Evolutionary conservation across 2,888 invertebrate genomes (phyloP).

Genomic region (Drosophila mimetica): DNA sequence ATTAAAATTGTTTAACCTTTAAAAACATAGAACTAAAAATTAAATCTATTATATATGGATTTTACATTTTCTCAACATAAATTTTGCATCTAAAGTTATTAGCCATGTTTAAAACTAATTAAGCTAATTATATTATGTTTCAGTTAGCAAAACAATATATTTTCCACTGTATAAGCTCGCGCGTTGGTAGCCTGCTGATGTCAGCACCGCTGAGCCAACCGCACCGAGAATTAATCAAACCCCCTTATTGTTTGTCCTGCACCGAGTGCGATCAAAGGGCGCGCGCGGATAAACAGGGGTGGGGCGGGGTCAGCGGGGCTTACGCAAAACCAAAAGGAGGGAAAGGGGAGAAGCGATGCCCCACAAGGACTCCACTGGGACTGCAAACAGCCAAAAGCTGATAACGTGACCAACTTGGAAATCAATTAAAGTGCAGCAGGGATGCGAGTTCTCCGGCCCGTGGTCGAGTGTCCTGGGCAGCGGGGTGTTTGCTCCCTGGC

Average conservation of each 20-base stretch:
- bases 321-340: slow-evolving; percentile 20
- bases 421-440: slow-evolving; percentile 71
- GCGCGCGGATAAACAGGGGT: slow-evolving; percentile 25
- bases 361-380: slow-evolving; percentile 1
- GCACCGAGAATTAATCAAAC: slow-evolving; percentile 38
- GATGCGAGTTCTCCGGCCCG: slow-evolving; percentile 16
- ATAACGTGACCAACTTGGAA: slow-evolving; percentile 77
- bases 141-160: too few species aligned
- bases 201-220: slow-evolving; percentile 39
- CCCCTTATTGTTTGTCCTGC: slow-evolving; percentile 25
- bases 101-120: too few species aligned
- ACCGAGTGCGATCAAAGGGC: slow-evolving; percentile 25
- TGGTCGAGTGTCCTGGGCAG: slow-evolving; percentile 11
- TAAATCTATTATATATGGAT: too few species aligned
- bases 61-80: too few species aligned
- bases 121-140: too few species aligned
- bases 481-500: slow-evolving; percentile 36
- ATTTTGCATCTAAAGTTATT: too few species aligned
- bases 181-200: slow-evolving; percentile 28
- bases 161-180: slow-evolving; percentile 11
- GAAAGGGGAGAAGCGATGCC: too few species aligned
- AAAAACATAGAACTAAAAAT: too few species aligned
- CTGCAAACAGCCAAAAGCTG: slow-evolving; percentile 64
- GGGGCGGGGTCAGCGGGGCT: slow-evolving; percentile 13
- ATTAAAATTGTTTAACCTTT: too few species aligned